Base-by-base conservation (phyloP, 1,140 invertebrate species). In the Drosophila murphyi region DNA sequence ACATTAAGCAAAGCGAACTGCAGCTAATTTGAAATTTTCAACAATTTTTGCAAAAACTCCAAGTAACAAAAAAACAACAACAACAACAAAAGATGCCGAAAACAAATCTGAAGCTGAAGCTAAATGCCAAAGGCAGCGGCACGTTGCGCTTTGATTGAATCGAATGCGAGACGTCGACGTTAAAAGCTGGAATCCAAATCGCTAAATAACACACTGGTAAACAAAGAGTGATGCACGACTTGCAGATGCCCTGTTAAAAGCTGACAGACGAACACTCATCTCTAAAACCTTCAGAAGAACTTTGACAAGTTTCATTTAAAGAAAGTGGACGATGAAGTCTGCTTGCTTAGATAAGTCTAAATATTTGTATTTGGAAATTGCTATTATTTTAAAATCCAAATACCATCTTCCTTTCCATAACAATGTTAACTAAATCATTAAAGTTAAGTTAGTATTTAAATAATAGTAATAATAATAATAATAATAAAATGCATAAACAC, bases 1-100 rank as follows among this genome's bases (percentile, higher is more conserved):
- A 74, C 70, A 82, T 88, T 75, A 78, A 75, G 64, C 77, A 83
- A 77, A 74, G 80, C 68, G 61, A 86, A 69, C 82, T 87, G 83
- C 79, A 88, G 83, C 85, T 89, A 89, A 89, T 89, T 89, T 89
- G 75, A 81, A 89, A 89, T 89, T 89, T 89, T 78, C 72, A 89
- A 89, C 74, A 67, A 80, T 83, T 82, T 82, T 67, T 72, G 52
- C 67, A 78, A 76, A 59, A 69, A 70, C 57, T 74, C 55, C 64
- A 55, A 61, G 43, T 48, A 34, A 10, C 47, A 71, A 20, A 20
- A 20, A 0, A 20, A 55, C 45, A 72, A 28, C 29, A 48, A 34
- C 68, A 76, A 69, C 83, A 88, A 87, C 83, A 89, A 88, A 88
- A 77, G 80, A 77, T 75, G 83, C 85, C 85, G 83, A 89, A 87